Evolutionary conservation across 1,140 invertebrate species (phyloP).

Genomic region (Drosophila persimilis): DNA sequence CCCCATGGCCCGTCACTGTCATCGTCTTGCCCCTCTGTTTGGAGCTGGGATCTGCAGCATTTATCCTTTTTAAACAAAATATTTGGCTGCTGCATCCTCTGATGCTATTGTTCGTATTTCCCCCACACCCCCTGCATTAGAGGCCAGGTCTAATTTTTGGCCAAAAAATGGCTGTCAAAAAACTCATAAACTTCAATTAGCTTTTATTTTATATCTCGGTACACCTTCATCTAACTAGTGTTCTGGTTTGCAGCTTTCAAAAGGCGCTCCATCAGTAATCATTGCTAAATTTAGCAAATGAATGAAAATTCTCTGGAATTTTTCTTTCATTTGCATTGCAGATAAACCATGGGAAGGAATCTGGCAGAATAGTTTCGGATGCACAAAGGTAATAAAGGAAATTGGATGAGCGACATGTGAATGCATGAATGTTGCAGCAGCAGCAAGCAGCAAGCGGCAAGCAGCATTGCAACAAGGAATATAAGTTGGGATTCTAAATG

Average conservation of each 20-base stretch:
- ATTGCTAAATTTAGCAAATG: slow-evolving; percentile 39
- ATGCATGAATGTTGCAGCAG: slow-evolving; percentile 27
- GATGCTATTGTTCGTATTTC: slow-evolving; percentile 7
- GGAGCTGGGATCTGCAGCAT: slow-evolving; percentile 7
- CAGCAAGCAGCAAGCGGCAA: too few relatives aligned
- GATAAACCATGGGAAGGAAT: slow-evolving; percentile 11
- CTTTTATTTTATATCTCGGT: slow-evolving; percentile 27
- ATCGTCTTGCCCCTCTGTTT: not conserved
- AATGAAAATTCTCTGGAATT: slow-evolving; percentile 49
- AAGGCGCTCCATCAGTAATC: slow-evolving; percentile 7
- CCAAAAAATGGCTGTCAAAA: slow-evolving; percentile 7
- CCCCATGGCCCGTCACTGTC: not conserved
- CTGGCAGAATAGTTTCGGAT: slow-evolving; percentile 17
- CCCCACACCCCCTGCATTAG: not conserved
- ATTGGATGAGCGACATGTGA: slow-evolving; percentile 45
- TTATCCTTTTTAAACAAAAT: slow-evolving; percentile 49
- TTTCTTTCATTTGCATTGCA: slow-evolving; percentile 31
- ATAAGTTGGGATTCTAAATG: slow-evolving; percentile 30
- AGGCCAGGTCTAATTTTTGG: slow-evolving; percentile 4
- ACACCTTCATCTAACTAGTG: not conserved
- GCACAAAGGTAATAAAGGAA: slow-evolving; percentile 36
- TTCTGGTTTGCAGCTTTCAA: not conserved
- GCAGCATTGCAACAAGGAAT: slow-evolving; percentile 17
- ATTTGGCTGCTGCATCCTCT: slow-evolving; percentile 31
- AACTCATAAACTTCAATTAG: slow-evolving; percentile 47